phyloP scores from a whole-genome alignment of 2,888 invertebrate genomes.

The Parnassius apollo region DNA sequence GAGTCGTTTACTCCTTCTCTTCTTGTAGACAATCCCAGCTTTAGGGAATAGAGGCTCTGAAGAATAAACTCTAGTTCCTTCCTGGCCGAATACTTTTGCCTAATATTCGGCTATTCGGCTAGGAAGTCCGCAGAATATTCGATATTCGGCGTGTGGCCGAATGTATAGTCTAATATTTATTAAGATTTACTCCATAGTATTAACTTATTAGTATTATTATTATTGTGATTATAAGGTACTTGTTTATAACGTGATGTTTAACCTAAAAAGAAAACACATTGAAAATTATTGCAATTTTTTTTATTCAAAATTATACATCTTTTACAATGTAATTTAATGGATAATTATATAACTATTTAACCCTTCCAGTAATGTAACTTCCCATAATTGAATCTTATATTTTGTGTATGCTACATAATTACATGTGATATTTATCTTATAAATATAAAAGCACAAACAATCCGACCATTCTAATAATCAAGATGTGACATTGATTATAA shows the following conservation, averaged over 20 bases:
- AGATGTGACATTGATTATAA: not conserved
- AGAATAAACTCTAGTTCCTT: too few species aligned
- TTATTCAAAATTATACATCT: slow-evolving; percentile 17
- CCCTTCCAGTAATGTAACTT: not conserved
- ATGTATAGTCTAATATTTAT: slow-evolving; percentile 6
- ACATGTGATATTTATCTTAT: slow-evolving; percentile 16
- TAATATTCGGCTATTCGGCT: too few species aligned
- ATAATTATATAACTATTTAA: not conserved
- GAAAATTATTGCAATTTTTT: slow-evolving; percentile 2
- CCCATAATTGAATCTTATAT: not conserved
- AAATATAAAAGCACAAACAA: not conserved
- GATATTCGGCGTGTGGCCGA: too few species aligned
- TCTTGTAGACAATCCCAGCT: too few species aligned
- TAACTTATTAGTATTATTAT: slow-evolving; percentile 50
- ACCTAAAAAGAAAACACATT: slow-evolving; percentile 27
- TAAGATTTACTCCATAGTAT: slow-evolving; percentile 34
- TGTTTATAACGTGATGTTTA: slow-evolving; percentile 30
- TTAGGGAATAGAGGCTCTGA: too few species aligned
- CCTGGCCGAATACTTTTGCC: too few species aligned
- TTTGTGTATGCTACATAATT: slow-evolving; percentile 16
- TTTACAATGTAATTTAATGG: not conserved
- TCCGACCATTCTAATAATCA: not conserved
- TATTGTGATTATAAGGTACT: slow-evolving; percentile 45
- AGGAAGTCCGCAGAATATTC: too few species aligned
- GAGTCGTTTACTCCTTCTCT: too few species aligned